phyloP scores from a whole-genome alignment of 1,140 invertebrate genomes.

The Phocides pigmalion region DNA sequence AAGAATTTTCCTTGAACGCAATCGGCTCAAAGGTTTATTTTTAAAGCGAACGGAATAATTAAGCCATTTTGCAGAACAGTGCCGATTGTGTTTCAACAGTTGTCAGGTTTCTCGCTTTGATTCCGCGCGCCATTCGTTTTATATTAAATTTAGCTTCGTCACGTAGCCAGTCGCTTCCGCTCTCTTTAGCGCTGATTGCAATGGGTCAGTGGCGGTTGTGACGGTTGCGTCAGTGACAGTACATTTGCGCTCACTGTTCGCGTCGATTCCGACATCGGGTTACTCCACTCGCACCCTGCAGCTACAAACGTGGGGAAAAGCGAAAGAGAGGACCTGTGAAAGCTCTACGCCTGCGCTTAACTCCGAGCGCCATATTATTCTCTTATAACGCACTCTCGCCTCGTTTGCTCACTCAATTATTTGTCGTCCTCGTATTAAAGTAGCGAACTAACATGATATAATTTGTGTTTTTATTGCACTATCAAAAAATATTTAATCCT shows the following conservation, averaged over 20 bases:
- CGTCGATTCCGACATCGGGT: constrained; percentile 32
- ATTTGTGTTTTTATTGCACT: constrained; percentile 7
- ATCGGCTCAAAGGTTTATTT: constrained; percentile 18
- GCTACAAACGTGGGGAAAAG: constrained; percentile 26
- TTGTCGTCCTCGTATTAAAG: constrained; percentile 57
- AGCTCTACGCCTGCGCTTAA: constrained; percentile 61
- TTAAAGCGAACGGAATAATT: constrained; percentile 20
- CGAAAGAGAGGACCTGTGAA: constrained; percentile 40
- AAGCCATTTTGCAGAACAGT: constrained; percentile 26
- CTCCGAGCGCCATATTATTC: constrained; percentile 57
- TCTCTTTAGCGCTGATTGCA: constrained; percentile 51
- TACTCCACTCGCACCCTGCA: constrained; percentile 40
- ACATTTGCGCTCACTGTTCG: constrained; percentile 35
- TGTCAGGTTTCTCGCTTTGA: constrained; percentile 42
- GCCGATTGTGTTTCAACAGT: constrained; percentile 37
- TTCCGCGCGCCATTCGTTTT: constrained; percentile 48
- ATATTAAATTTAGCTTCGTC: constrained; percentile 55
- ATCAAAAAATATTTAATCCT: background rate
- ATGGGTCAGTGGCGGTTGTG: constrained; percentile 42
- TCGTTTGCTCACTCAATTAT: constrained; percentile 71
- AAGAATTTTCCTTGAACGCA: background rate
- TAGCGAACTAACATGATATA: constrained; percentile 31
- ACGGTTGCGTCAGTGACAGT: constrained; percentile 28
- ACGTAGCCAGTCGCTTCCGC: constrained; percentile 46
- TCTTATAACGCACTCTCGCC: constrained; percentile 60